Base-by-base conservation (phyloP, 2,797 vertebrate genomes). In the Scarus forsteni region DNA sequence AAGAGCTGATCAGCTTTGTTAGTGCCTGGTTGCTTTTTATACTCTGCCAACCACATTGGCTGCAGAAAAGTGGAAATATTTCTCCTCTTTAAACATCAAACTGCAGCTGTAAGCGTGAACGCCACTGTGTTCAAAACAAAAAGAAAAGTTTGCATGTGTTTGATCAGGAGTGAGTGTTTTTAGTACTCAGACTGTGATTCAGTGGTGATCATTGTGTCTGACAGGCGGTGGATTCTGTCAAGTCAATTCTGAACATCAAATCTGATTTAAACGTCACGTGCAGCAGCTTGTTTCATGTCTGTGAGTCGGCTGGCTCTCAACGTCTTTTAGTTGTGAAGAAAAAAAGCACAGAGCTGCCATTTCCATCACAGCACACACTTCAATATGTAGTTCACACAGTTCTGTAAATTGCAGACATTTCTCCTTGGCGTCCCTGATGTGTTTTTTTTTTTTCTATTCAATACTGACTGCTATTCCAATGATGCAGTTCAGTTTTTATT, bases 1-100 rank as follows among this genome's bases (percentile, higher is more conserved):
- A 85, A 83, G 70, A 68, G 59, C 67, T 57, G 80, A 79, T 82
- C 82, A 77, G 81, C 63, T 74, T 55, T 63, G 74, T 85, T 78
- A 71, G 75, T 13, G 3, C 70, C 63, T 57, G 66, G 60, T 58
- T 38, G 73, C 52, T 73, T 70, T 80, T 86, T 15, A 81, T 70
- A 40, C 59, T 34, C 48, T 84, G 80, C 87, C 86, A 86, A 49
- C 15, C 53, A 3, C 43, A 60, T 61, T 84, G 77, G 78, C 83
- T 73, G 71, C 73, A 63, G 16, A 39, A 48, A 60, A 56, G 43
- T 66, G 68, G 66, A 78, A 84, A 75, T 72, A 50, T 60, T 61
- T 62, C 65, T 68, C 43, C 54, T 36, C 65, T 60, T 8, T 44
- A 16, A 63, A 77, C 67, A 73, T 73, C 58, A 44, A 40, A 56